A percentile compares a stretch with the other conserved stretches of the same genome.
These are phyloP conservation scores for Chrysomela aeneicollis DNA, from an alignment of 2,888 invertebrate species.

Conservation along the genomic window DNA sequence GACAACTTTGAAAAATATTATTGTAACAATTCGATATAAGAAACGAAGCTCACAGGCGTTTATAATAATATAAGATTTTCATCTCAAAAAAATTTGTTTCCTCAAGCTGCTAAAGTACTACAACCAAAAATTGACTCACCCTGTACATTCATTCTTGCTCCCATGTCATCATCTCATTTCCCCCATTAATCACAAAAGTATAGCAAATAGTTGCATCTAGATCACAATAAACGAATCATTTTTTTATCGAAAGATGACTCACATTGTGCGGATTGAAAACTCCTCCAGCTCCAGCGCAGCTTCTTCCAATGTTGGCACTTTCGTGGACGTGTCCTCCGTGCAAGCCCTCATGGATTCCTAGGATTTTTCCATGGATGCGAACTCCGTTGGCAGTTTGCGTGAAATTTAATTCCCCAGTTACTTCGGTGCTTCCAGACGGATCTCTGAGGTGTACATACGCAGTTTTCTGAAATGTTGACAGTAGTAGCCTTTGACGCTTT, in stretches of 20 bases:
- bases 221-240: constrained; percentile 11
- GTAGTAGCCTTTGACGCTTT: no score
- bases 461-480: neutral
- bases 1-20: no score
- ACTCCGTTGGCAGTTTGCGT: constrained; percentile 26
- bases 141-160: no score
- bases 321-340: constrained; percentile 50
- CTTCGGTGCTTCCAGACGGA: constrained; percentile 33
- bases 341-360: constrained; percentile 39
- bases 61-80: no score
- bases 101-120: no score
- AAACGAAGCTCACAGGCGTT: no score
- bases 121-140: no score
- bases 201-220: no score
- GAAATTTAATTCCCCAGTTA: constrained; percentile 34
- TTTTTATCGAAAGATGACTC: constrained; percentile 51
- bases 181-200: no score
- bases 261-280: constrained; percentile 86
- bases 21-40: no score
- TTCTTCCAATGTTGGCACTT: constrained; percentile 42
- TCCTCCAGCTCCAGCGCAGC: constrained; percentile 63
- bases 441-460: constrained; percentile 32
- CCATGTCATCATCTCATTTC: no score
- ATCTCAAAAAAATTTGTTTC: no score
- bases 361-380: constrained; percentile 37